Conservation (phyloP, 1,140 invertebrate genomes). For the Trachymyrmex septentrionalis region DNA sequence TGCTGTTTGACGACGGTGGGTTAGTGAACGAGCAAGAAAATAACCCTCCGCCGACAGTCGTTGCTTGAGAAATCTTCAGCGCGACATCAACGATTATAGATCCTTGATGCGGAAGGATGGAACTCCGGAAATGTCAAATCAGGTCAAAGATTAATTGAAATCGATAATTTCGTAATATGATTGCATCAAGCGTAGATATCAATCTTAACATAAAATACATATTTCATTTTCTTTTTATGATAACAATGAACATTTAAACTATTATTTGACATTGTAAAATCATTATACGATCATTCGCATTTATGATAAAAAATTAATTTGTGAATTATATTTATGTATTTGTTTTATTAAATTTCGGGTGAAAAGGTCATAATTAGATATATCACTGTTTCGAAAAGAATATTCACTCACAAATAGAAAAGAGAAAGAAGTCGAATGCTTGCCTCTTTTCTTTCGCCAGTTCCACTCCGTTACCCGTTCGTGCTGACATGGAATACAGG, state of each 20-base stretch:
- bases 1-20: slow-evolving; percentile 19
- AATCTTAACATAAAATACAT: not conserved
- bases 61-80: slow-evolving; percentile 34
- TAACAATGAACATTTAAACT: not conserved
- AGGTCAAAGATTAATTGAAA: slow-evolving; percentile 34
- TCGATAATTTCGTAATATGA: not conserved
- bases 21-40: slow-evolving; percentile 32
- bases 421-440: not conserved
- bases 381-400: not conserved
- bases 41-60: slow-evolving; percentile 14
- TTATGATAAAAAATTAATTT: not conserved
- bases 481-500: slow-evolving; percentile 57
- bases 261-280: slow-evolving; percentile 5
- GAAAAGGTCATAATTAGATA: not conserved
- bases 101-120: slow-evolving; percentile 26
- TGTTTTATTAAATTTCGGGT: not conserved
- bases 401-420: slow-evolving; percentile 28
- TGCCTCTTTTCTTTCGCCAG: slow-evolving; percentile 35
- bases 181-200: not conserved
- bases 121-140: slow-evolving; percentile 12
- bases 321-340: not conserved
- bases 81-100: slow-evolving; percentile 68
- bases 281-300: not conserved
- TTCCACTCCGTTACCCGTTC: slow-evolving; percentile 62
- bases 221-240: not conserved